These are phyloP conservation scores for Phaedon cochleariae DNA, from an alignment of 2,888 invertebrate species.

Conservation along the genomic window DNA sequence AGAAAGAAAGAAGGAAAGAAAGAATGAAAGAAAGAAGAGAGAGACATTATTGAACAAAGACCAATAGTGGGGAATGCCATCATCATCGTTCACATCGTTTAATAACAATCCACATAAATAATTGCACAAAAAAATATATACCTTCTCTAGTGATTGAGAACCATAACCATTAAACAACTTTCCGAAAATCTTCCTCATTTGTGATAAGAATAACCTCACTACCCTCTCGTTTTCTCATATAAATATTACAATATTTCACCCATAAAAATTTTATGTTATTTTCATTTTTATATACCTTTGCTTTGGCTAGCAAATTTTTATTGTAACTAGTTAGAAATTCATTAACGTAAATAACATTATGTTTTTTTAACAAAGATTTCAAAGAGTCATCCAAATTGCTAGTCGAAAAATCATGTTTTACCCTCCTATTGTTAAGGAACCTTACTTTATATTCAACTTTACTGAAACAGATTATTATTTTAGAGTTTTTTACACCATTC, in stretches of 20 bases:
- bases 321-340: conserved; percentile 1
- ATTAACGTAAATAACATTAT: conserved; percentile 6
- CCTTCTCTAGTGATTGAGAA: not conserved
- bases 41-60: not conserved
- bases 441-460: not conserved
- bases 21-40: not conserved
- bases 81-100: not conserved
- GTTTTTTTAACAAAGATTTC: conserved; percentile 2
- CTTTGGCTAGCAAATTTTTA: not conserved
- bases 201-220: not conserved
- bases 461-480: not conserved
- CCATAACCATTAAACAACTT: not conserved
- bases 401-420: conserved; percentile 4
- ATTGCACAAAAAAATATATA: not conserved
- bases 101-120: not conserved
- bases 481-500: not conserved
- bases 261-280: not conserved
- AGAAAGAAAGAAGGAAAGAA: not conserved
- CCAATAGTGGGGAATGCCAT: no score
- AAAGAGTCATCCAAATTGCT: conserved; percentile 1
- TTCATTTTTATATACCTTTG: not conserved
- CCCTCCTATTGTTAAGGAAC: not conserved
- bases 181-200: conserved; percentile 3
- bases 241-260: conserved; percentile 3
- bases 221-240: conserved; percentile 2